phyloP scores from a whole-genome alignment of 2,113 vertebrate genomes.

The Chionodraco myersi region DNA sequence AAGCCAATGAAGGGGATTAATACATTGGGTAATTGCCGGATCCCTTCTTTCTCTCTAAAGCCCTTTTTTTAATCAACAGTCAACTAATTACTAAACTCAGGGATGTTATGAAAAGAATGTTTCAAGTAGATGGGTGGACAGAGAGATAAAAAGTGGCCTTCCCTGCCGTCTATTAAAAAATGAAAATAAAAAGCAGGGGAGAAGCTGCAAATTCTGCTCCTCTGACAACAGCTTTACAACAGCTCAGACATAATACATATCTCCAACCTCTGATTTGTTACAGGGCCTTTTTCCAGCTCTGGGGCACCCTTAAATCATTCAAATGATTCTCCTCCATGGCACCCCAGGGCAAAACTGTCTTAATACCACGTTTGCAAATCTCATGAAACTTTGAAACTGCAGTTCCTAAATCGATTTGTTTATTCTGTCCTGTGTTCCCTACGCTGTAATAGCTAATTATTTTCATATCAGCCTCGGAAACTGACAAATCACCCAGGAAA shows the following conservation, averaged over 20 bases:
- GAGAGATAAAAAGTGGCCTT: conserved; percentile 23
- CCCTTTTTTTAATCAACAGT: conserved; percentile 78
- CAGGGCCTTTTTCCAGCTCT: conserved; percentile 16
- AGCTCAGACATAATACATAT: conserved; percentile 62
- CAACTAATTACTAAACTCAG: conserved; percentile 76
- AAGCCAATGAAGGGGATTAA: conserved; percentile 80
- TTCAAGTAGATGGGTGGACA: conserved; percentile 45
- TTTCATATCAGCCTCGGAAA: conserved; percentile 12
- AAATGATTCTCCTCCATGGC: conserved; percentile 16
- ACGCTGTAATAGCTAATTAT: conserved; percentile 9
- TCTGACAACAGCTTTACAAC: conserved; percentile 58
- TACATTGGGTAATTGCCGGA: conserved; percentile 79
- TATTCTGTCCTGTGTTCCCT: conserved; percentile 28
- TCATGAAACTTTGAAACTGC: conserved; percentile 33
- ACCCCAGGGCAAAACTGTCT: conserved; percentile 23
- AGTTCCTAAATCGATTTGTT: conserved; percentile 33
- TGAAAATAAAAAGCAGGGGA: neutral
- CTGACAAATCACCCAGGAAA: conserved; percentile 9
- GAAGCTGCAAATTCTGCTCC: conserved; percentile 28
- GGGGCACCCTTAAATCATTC: conserved; percentile 41
- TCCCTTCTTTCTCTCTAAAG: conserved; percentile 71
- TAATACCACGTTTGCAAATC: conserved; percentile 18
- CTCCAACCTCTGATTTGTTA: conserved; percentile 46
- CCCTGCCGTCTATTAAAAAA: neutral
- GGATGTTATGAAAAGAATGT: conserved; percentile 61